Base-by-base conservation (phyloP, 2,888 invertebrate species). In the Argyresthia goedartella region DNA sequence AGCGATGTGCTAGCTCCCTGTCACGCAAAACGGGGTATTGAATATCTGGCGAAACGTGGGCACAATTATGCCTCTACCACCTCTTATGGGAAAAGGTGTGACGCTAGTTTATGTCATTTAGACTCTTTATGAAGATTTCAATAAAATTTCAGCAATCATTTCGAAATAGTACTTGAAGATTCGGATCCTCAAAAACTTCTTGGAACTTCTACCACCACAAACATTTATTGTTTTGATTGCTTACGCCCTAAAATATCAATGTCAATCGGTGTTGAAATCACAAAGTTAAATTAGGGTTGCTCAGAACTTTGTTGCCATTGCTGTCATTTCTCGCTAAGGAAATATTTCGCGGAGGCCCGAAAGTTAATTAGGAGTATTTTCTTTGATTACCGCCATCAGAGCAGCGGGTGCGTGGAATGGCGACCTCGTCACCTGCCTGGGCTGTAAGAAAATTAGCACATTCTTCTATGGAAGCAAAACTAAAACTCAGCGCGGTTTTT, bases 321-420 rank as follows among this genome's bases (percentile, higher is more conserved):
- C 33, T 39, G 50, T 42, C 33, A 13, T 41, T 16, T 14, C 49
- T n/a, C 41, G 49, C 10, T 49, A 34, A 42, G 49, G 41, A 72
- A 74, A 76, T 76, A 76, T 77, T 74, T 68, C 59, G 62, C 62
- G 69, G 74, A 16, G 42, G 42, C 14, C 14, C 65, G 66, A 67
- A 73, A 81, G 73, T 81, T 84, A 85, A 85, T 85, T 82, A 84
- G 81, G 25, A 74, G 76, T 76, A 75, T 81, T 84, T 85, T 84
- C 84, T 86, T 81, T 84, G 84, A 85, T 85, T 85, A 77, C 81
- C 64, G 76, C 72, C 81, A 84, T 85, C 84, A 81, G 78, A 67
- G 79, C 80, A 69, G 81, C 84, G 76, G 81, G 65, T 85, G 85
- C 66, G 56, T 57, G 63, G 62, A 80, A 84, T 71, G 70, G 72